Conservation (phyloP, 2,113 vertebrate genomes). For the Oryzias curvinotus region DNA sequence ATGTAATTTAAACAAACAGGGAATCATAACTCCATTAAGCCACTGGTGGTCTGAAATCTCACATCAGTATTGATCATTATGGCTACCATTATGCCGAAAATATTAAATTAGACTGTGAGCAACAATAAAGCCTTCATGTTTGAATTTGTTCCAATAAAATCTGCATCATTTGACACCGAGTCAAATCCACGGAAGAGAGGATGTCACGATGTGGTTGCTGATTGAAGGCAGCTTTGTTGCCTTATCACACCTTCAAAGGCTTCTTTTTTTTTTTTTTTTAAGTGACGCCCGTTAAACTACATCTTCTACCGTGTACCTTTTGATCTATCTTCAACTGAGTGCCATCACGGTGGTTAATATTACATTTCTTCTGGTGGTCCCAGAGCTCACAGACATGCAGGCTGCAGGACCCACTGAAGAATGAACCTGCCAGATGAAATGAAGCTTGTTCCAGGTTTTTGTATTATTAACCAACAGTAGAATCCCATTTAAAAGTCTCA, state of each 20-base stretch:
- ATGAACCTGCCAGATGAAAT: not conserved
- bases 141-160: too few relatives aligned
- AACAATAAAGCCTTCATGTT: not conserved
- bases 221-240: not conserved
- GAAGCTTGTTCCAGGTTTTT: not conserved
- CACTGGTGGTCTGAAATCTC: not conserved
- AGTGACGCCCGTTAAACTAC: not conserved
- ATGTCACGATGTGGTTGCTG: not conserved
- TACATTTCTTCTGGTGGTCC: not conserved
- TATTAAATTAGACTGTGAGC: not conserved
- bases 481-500: constrained; percentile 24
- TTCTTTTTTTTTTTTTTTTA: not conserved
- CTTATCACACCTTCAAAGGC: not conserved
- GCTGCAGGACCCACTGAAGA: constrained; percentile 3
- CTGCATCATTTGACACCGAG: too few relatives aligned
- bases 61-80: not conserved
- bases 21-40: not conserved
- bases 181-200: too few relatives aligned
- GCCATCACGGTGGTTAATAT: not conserved
- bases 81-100: not conserved
- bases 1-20: not conserved
- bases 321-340: not conserved
- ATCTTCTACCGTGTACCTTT: not conserved
- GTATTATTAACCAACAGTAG: constrained; percentile 5
- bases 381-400: not conserved